Base-by-base conservation (phyloP, 2,797 vertebrate genomes). In the Hydrocynus forskahlii region DNA sequence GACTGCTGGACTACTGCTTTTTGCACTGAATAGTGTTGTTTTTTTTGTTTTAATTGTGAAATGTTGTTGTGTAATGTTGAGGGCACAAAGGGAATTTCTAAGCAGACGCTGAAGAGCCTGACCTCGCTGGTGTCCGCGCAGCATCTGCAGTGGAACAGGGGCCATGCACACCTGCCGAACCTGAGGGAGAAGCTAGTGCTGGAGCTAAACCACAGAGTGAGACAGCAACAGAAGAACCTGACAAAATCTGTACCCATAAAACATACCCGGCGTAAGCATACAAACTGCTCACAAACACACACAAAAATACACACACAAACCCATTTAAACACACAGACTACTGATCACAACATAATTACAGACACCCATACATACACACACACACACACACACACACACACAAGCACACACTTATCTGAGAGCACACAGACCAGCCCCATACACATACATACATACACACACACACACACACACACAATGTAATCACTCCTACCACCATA, bases 31-130 rank as follows among this genome's bases (percentile, higher is more conserved):
- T n/a, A 50, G 23, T 63, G 50, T 81, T 62, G 48, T 21, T 48
- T 7, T 17, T 14, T 13, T 38, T 5, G 7, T 52, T 60, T 21
- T 17, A 16, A 50, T 50, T 50, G 5, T 43, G 38, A 40, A 43
- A 9, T 43, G 0, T 7, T 23, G 8, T 13, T 38, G 19, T 62
- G 59, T 60, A 19, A 14, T 60, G 75, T 62, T 4, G 80, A 94
- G 93, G 89, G 74, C 23, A 76, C 80, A 5, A 92, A 89, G 55
- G 92, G 92, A 80, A 92, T 94, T 67, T 73, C 93, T 0, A 23
- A 52, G 48, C 72, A 78, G 75, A 91, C 86, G 23, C 81, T 89
- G 63, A 86, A 72, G 75, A 89, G 68, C 12, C 81, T 93, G 71
- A 89, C 84, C 81, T 40, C 76, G 14, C 21, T 89, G 38, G 13